These are phyloP conservation scores for Oceanodroma leucorhoa DNA, from an alignment of 2,797 vertebrate genomes.

Conservation along the genomic window DNA sequence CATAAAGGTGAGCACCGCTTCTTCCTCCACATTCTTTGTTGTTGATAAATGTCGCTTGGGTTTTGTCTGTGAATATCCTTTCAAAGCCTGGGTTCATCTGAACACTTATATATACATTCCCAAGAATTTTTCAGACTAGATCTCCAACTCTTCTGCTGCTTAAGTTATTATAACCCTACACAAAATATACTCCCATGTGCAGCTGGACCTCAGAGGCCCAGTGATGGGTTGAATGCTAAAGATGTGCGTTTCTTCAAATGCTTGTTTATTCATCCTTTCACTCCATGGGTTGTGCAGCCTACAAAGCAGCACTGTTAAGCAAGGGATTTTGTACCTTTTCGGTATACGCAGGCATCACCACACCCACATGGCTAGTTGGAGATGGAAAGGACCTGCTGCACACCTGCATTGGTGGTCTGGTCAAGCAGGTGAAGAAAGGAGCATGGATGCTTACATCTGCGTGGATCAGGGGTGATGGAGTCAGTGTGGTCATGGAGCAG, in stretches of 20 bases:
- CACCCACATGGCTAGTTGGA: background rate
- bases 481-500: background rate
- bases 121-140: background rate
- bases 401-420: background rate
- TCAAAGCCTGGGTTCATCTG: background rate
- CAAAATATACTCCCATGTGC: background rate
- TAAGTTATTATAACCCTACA: background rate
- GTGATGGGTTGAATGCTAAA: background rate
- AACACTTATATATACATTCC: background rate
- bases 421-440: background rate
- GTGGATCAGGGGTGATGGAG: background rate
- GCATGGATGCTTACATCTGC: background rate
- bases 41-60: background rate
- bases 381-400: background rate
- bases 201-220: background rate
- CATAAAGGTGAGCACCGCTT: background rate
- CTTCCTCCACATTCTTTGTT: background rate
- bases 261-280: background rate
- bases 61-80: background rate
- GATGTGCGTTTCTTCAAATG: background rate
- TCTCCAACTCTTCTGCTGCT: background rate
- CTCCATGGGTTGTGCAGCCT: accelerated
- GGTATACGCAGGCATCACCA: background rate
- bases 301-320: background rate
- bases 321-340: background rate